Percentiles rank a stretch among this genome's conserved stretches.
Evolutionary conservation across 1,140 invertebrate genomes (phyloP).

Genomic region (Caenorhabditis remanei): DNA sequence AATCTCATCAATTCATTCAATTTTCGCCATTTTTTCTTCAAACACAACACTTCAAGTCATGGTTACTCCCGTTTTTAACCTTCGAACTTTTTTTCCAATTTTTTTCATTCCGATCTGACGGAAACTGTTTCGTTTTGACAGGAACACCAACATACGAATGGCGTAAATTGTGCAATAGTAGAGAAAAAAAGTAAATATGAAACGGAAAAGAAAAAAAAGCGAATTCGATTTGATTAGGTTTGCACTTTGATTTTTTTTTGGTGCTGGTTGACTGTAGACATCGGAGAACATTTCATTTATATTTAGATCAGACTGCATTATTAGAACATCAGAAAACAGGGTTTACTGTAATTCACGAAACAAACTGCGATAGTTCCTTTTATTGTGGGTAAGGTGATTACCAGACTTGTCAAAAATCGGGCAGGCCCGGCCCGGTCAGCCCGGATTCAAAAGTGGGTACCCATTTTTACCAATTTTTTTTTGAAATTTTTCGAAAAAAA

Average conservation of each 20-base stretch:
- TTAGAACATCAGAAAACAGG: too few species aligned
- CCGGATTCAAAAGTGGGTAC: too few species aligned
- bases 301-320: neutral
- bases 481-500: too few species aligned
- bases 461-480: too few species aligned
- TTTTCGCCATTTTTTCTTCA: too few species aligned
- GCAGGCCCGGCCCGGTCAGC: too few species aligned
- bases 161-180: neutral
- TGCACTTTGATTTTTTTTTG: neutral
- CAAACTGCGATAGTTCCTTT: too few species aligned
- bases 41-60: too few species aligned
- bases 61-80: neutral
- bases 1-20: too few species aligned
- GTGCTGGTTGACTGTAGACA: neutral
- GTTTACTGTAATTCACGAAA: too few species aligned
- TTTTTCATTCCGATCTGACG: neutral
- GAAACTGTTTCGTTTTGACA: conserved; percentile 15
- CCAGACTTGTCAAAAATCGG: too few species aligned
- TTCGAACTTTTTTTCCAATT: neutral
- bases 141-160: neutral
- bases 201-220: neutral
- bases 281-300: neutral
- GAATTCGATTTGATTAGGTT: neutral
- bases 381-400: too few species aligned
- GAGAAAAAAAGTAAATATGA: neutral